Evolutionary conservation across 1,140 invertebrate genomes (phyloP), one percentile per base, ranked within the genome.

Genomic region (Leptinotarsa lineolata): DNA sequence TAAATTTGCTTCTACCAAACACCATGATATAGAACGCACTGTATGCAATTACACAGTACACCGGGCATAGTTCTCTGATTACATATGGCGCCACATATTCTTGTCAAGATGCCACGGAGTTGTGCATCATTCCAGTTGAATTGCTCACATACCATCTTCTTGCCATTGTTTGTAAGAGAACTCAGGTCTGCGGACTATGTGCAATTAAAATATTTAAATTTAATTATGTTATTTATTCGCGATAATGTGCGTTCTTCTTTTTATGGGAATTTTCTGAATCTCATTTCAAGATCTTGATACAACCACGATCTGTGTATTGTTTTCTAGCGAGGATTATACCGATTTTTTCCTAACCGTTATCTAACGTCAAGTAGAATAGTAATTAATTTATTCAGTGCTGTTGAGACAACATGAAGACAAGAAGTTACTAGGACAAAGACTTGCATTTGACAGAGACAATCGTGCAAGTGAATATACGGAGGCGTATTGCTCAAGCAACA

Each of bases 161-260:
- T 54, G 48, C 48, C 48, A 54, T 54, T 54, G 48, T 54, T 54
- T 54, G 48, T 54, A 54, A 54, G 48, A 54, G 48, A 54, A 54
- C 48, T 54, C n/a, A 8, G n/a, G 15, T 54, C 16, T 54, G 48
- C 48, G 48, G 48, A 54, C 48, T 54, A 54, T 54, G 48, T 15
- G 15, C 48, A 54, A 54, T 54, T 54, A 54, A 54, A 54, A 18
- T 54, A 54, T 54, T 54, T 54, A 54, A 54, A 54, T 54, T 54
- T 54, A 54, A 54, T 54, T 54, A 54, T 54, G 15, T 54, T 54
- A 54, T 54, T 54, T 54, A 54, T 54, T 54, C 48, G 16, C 48
- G 48, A 54, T 54, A 54, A 54, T 54, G 16, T 54, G n/a, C 4
- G 48, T 54, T 54, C 48, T 54, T 54, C 15, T 54, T 39, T 54